Evolutionary conservation across 1,140 invertebrate species (phyloP).

Genomic region (Muscidifurax raptorellus): DNA sequence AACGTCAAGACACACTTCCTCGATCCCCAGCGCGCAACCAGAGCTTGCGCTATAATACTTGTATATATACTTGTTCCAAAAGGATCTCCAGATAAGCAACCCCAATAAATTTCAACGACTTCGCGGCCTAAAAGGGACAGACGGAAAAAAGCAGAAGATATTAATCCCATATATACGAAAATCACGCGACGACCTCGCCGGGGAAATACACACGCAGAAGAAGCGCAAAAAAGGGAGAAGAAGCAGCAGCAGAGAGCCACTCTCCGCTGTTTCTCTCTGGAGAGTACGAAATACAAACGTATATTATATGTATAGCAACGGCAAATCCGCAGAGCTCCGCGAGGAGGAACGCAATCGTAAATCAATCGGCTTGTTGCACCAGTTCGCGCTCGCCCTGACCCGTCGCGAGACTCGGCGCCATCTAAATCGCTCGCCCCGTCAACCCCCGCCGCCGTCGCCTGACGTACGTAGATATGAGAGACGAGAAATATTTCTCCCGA

Average conservation of each 20-base stretch:
- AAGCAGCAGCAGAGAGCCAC: too few relatives aligned
- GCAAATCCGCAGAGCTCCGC: background rate
- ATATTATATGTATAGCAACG: background rate
- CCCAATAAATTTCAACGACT: constrained; percentile 41
- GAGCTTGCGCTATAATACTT: background rate
- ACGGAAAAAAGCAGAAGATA: constrained; percentile 9
- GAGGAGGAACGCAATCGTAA: constrained; percentile 4
- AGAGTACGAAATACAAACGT: background rate
- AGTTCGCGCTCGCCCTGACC: constrained; percentile 16
- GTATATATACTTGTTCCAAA: constrained; percentile 23
- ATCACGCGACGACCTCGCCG: background rate
- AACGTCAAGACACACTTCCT: constrained; percentile 24
- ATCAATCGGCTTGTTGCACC: constrained; percentile 35
- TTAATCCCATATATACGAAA: background rate
- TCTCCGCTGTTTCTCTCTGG: background rate
- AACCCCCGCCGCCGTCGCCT: background rate
- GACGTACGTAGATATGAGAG: constrained; percentile 6
- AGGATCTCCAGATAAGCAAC: constrained; percentile 35
- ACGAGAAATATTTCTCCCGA: constrained; percentile 19
- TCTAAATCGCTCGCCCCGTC: constrained; percentile 30
- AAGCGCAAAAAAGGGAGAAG: background rate
- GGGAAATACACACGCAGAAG: background rate
- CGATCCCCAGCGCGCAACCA: background rate
- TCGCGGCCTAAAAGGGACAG: background rate
- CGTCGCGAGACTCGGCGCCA: constrained; percentile 31